Evolutionary conservation across 2,113 vertebrate species (phyloP).

Genomic region (Nothocercus julius): DNA sequence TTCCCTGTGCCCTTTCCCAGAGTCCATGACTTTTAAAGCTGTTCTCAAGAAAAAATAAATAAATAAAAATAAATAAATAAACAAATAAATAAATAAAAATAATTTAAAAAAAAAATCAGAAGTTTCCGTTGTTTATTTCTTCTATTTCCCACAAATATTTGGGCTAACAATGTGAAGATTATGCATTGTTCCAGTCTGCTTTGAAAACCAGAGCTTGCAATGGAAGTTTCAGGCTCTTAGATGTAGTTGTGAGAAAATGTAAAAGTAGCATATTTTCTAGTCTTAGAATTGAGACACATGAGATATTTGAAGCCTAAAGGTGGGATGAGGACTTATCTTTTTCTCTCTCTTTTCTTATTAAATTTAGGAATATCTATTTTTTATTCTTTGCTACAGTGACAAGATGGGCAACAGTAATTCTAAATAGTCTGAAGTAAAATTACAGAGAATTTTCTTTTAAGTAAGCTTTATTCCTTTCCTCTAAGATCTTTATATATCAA

Average conservation of each 20-base stretch:
- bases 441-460: background rate
- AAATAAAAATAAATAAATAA: background rate
- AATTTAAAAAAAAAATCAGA: background rate
- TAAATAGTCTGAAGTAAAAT: background rate
- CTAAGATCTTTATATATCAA: background rate
- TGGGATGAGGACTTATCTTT: accelerated
- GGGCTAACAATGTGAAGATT: background rate
- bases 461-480: background rate
- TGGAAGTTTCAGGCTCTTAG: background rate
- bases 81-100: background rate
- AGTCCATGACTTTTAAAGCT: background rate
- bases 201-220: background rate
- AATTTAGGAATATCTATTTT: background rate
- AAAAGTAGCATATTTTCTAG: accelerated
- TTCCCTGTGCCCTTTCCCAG: background rate
- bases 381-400: background rate
- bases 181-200: background rate
- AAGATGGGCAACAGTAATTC: background rate
- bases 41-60: background rate
- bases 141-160: background rate
- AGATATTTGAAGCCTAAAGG: background rate
- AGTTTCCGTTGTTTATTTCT: background rate
- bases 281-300: background rate
- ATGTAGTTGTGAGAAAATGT: background rate
- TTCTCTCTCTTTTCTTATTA: background rate